Percentiles rank a stretch among this genome's conserved stretches.
phyloP scores from a whole-genome alignment of 2,113 vertebrate species.

The Pachycephala philippinensis region DNA sequence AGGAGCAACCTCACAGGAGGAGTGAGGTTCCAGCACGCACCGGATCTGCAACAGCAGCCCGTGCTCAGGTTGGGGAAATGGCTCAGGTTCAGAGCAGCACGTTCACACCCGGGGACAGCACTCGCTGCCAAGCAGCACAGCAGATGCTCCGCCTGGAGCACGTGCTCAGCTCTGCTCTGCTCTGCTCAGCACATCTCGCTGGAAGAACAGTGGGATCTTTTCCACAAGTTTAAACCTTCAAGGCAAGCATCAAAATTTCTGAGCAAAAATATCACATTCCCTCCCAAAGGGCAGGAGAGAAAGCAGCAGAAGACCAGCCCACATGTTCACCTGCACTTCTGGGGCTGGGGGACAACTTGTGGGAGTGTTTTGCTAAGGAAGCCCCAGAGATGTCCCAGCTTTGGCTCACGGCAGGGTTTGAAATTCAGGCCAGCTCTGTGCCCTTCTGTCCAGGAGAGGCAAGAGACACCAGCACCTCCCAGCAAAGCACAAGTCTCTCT shows the following conservation, averaged over 20 bases:
- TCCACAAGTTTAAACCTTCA: background rate
- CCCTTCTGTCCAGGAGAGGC: background rate
- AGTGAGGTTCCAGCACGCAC: fast-evolving
- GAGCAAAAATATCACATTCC: background rate
- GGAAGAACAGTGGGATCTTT: fast-evolving
- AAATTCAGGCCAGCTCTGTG: background rate
- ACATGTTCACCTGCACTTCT: fast-evolving
- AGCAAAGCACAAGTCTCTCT: background rate
- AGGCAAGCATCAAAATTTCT: background rate
- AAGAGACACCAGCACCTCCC: background rate
- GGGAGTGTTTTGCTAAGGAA: background rate
- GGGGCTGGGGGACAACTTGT: background rate
- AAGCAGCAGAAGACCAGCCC: background rate
- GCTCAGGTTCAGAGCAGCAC: background rate
- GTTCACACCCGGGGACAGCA: fast-evolving
- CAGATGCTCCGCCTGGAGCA: background rate
- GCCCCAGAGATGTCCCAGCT: background rate
- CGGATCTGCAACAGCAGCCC: fast-evolving
- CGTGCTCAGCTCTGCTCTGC: background rate
- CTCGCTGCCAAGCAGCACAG: background rate
- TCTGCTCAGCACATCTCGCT: background rate
- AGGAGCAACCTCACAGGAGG: background rate
- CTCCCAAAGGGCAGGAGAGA: background rate
- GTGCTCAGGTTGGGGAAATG: fast-evolving
- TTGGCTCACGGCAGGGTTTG: background rate